Percentiles rank a stretch among this genome's conserved stretches.
phyloP scores from a whole-genome alignment of 2,113 vertebrate genomes.

The Arvicanthis niloticus region DNA sequence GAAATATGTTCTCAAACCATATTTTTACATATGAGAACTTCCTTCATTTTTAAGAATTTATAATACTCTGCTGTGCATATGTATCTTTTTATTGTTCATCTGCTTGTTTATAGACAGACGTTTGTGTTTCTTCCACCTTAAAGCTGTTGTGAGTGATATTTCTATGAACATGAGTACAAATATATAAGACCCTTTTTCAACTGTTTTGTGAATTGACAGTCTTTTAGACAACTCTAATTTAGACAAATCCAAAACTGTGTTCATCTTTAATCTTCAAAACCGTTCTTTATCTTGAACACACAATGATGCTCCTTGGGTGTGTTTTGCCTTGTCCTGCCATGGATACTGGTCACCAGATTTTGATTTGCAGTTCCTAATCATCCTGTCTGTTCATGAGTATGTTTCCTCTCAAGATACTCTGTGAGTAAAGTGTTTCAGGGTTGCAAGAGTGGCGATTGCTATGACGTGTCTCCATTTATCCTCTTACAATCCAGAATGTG shows the following conservation, averaged over 20 bases:
- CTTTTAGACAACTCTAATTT: not conserved
- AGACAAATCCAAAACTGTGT: not conserved
- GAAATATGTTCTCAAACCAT: slow-evolving; percentile 3
- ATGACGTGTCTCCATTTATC: not conserved
- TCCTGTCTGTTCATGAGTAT: not conserved
- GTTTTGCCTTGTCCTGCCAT: slow-evolving; percentile 12
- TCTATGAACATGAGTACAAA: not conserved
- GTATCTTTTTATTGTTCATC: not conserved
- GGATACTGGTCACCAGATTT: not conserved
- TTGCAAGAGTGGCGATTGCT: not conserved
- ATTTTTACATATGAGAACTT: not conserved
- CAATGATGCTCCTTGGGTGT: not conserved
- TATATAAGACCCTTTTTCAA: not conserved
- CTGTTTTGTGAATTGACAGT: slow-evolving; percentile 20
- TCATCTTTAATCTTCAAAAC: slow-evolving; percentile 20
- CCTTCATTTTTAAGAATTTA: not conserved
- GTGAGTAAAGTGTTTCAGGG: not conserved
- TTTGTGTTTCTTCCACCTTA: not conserved
- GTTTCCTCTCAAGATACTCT: not conserved
- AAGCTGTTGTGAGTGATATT: not conserved
- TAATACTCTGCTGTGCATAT: not conserved
- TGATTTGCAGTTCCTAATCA: not conserved
- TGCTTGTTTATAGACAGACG: not conserved
- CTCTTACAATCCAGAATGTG: not conserved
- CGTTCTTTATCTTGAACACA: not conserved